phyloP scores from a whole-genome alignment of 2,113 vertebrate genomes.

The Nannospalax galili region DNA sequence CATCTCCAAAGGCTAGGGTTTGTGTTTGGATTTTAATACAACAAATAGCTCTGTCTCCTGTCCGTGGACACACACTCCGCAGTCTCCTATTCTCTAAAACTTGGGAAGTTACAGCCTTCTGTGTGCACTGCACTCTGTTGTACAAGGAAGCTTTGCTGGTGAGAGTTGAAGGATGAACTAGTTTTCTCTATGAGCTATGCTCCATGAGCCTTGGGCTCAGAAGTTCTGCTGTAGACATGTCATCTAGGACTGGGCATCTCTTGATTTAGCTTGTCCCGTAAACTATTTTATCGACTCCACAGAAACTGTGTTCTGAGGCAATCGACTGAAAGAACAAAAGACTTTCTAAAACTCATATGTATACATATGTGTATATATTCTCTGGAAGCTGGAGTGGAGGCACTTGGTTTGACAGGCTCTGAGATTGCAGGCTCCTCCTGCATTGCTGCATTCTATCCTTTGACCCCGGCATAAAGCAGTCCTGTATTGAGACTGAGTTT shows the following conservation, averaged over 20 bases:
- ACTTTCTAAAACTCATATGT: not conserved
- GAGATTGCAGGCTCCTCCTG: not conserved
- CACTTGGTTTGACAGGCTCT: not conserved
- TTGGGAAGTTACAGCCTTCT: too few species aligned
- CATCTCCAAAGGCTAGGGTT: accelerated
- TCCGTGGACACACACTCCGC: too few species aligned
- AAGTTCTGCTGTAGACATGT: too few species aligned
- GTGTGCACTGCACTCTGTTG: too few species aligned
- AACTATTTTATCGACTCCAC: not conserved
- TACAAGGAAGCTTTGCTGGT: too few species aligned
- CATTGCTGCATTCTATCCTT: not conserved
- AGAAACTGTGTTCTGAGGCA: not conserved
- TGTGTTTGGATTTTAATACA: not conserved
- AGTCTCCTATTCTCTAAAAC: too few species aligned
- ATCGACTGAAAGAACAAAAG: not conserved
- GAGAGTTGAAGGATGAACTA: too few species aligned
- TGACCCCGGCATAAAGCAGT: accelerated
- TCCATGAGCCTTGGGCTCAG: too few species aligned
- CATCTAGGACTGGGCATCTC: too few species aligned
- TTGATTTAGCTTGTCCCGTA: not conserved
- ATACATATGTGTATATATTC: not conserved
- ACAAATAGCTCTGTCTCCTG: not conserved
- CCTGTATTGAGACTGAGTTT: not conserved
- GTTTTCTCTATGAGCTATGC: too few species aligned
- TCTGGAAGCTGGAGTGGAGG: not conserved